These are phyloP conservation scores for Henricia sp. DNA, from an alignment of 53 echinoderm and acorn worm species.

Conservation along the genomic window DNA sequence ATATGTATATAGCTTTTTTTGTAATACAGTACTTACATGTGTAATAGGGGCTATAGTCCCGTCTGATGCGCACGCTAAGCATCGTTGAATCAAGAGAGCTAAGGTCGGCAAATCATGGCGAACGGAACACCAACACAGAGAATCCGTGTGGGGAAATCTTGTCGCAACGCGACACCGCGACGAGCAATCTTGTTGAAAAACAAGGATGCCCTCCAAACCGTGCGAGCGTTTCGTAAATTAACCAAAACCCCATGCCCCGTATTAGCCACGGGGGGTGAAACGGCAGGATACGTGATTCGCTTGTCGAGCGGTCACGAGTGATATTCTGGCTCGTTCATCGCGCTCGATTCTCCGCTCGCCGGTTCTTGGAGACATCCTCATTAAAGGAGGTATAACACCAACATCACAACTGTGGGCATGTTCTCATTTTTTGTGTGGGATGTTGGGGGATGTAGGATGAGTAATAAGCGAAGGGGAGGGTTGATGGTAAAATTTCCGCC, in stretches of 20 bases:
- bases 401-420: conserved; percentile 16
- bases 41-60: conserved; percentile 12
- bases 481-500: conserved; percentile 28
- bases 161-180: conserved; percentile 16
- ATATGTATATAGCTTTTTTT: no score
- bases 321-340: background rate
- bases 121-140: background rate
- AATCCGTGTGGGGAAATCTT: conserved; percentile 7
- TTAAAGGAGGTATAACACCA: background rate
- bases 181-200: conserved; percentile 10
- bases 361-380: conserved; percentile 7
- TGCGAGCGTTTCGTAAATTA: conserved; percentile 8
- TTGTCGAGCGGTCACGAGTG: conserved; percentile 8
- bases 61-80: conserved; percentile 30
- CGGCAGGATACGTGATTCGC: conserved; percentile 32
- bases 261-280: background rate
- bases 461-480: conserved; percentile 9
- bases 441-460: background rate
- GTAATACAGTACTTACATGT: conserved; percentile 50
- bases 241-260: conserved; percentile 2
- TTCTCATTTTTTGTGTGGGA: conserved; percentile 1
- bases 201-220: conserved; percentile 8
- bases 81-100: background rate
- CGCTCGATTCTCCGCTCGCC: background rate
- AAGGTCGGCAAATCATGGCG: background rate